Evolutionary conservation across 2,113 vertebrate species (phyloP).

Genomic region (Origma solitaria): DNA sequence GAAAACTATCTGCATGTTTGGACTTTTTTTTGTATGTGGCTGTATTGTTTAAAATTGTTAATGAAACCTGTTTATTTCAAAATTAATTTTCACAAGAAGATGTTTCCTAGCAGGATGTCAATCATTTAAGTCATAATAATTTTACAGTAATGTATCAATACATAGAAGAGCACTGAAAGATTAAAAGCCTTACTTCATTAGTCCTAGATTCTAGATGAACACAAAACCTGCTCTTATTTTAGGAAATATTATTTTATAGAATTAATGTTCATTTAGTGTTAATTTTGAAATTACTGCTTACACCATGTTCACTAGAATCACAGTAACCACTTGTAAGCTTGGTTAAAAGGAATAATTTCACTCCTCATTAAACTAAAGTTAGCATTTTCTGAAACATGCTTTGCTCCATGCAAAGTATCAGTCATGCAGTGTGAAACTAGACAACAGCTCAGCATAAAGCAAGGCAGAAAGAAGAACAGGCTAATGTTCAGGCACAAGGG

Average conservation of each 20-base stretch:
- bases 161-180: not conserved
- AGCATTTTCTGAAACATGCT: not conserved
- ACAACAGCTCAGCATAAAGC: not conserved
- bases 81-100: not conserved
- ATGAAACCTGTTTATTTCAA: not conserved
- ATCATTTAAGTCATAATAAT: not conserved
- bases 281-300: not conserved
- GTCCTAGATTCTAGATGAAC: not conserved
- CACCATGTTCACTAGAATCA: not conserved
- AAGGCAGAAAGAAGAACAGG: not conserved
- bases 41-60: not conserved
- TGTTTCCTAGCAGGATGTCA: not conserved
- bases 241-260: not conserved
- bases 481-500: not conserved
- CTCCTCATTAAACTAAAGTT: not conserved
- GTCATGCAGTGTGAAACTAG: not conserved
- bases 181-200: not conserved
- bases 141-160: not conserved
- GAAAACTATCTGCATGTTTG: not conserved
- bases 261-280: not conserved
- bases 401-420: not conserved
- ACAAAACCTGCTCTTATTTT: not conserved
- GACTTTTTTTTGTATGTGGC: fast-evolving
- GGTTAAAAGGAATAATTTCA: not conserved
- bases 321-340: not conserved